Conservation (phyloP, 1,140 invertebrate genomes). For the Phortica variegata region DNA sequence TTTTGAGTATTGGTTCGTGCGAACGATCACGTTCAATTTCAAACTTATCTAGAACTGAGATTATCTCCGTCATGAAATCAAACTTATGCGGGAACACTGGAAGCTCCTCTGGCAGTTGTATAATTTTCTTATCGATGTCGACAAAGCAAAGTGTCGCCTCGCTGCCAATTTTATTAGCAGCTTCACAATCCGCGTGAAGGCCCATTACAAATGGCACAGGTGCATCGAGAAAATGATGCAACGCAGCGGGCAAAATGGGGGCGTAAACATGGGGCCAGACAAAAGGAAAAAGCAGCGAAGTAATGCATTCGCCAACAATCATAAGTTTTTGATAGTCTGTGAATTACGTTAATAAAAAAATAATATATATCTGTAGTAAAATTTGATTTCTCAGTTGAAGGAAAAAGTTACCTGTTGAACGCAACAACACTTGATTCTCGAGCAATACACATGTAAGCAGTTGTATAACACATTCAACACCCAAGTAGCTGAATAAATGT, state of each 20-base stretch:
- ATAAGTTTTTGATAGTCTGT: conserved; percentile 94
- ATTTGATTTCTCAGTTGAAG: neutral
- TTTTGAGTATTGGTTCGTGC: conserved; percentile 35
- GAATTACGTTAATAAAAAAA: neutral
- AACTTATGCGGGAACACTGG: conserved; percentile 87
- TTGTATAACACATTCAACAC: conserved; percentile 87
- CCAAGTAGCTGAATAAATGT: conserved; percentile 82
- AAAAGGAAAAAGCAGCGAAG: conserved; percentile 89
- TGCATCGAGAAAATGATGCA: conserved; percentile 97
- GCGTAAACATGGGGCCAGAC: conserved; percentile 99
- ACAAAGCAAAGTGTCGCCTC: conserved; percentile 92
- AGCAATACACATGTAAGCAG: conserved; percentile 94
- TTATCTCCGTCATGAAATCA: conserved; percentile 84
- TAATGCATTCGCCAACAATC: conserved; percentile 94
- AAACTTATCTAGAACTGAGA: conserved; percentile 75
- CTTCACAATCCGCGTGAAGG: conserved; percentile 62
- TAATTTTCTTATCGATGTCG: conserved; percentile 88
- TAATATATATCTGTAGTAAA: neutral
- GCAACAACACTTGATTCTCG: conserved; percentile 94
- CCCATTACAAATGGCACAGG: conserved; percentile 99
- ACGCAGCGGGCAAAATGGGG: conserved; percentile 92
- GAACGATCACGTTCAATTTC: conserved; percentile 48
- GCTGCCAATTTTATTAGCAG: conserved; percentile 61
- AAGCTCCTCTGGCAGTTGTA: conserved; percentile 94
- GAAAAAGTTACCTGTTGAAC: conserved; percentile 74